Conservation (phyloP, 2,888 invertebrate species). For the Tuberolachnus salignus region DNA sequence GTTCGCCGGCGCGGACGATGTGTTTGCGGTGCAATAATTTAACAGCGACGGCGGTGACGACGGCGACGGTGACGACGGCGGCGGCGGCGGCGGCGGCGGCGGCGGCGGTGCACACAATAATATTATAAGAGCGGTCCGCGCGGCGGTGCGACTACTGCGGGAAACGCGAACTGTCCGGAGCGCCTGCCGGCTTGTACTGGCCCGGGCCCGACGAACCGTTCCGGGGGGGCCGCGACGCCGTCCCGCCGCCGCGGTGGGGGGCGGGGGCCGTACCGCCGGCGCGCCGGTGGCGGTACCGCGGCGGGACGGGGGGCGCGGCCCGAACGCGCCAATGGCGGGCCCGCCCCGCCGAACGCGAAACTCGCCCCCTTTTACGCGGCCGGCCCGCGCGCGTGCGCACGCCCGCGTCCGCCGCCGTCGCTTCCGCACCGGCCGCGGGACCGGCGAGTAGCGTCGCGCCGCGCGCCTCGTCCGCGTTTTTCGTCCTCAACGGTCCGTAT, state of each 20-base stretch:
- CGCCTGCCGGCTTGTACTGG: constrained; percentile 46
- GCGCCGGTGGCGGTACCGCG: neutral
- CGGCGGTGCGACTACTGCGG: constrained; percentile 5
- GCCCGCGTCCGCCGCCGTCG: neutral
- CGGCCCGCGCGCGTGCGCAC: neutral
- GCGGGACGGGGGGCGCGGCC: constrained; percentile 14
- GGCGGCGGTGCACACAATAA: too few relatives aligned
- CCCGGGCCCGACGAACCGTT: constrained; percentile 20
- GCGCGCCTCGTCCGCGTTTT: too few relatives aligned
- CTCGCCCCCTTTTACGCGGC: constrained; percentile 29
- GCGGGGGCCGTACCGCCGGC: neutral
- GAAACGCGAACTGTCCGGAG: constrained; percentile 38
- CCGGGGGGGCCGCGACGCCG: neutral
- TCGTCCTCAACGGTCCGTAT: too few relatives aligned
- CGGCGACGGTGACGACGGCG: neutral
- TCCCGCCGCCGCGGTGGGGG: neutral
- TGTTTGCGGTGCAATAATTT: too few relatives aligned
- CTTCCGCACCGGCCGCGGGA: too few relatives aligned
- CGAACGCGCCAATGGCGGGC: constrained; percentile 11
- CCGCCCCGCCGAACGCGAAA: constrained; percentile 24
- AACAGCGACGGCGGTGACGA: too few relatives aligned
- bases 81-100: neutral
- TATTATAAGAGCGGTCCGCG: neutral
- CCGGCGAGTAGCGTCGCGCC: too few relatives aligned
- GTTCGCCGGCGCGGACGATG: neutral